Evolutionary conservation across 2,797 vertebrate genomes (phyloP), one percentile per base, ranked within the genome.

Genomic region (Coendou prehensilis): DNA sequence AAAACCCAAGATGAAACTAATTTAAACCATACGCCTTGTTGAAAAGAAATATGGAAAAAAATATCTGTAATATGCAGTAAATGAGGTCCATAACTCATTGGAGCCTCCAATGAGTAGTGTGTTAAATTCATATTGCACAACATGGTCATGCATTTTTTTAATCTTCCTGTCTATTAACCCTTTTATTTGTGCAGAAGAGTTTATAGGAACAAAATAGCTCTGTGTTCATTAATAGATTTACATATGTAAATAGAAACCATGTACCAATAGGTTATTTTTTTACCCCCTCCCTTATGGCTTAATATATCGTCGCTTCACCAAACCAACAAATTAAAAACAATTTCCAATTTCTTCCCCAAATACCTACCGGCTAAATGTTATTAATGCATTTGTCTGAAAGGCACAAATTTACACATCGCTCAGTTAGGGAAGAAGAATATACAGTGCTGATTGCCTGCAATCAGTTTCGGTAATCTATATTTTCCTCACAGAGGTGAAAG

Each of bases 341-440:
- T 97, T 98, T 98, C 93, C 97, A 97, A 96, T 98, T 98, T 98
- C 95, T 98, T 98, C 97, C 97, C 97, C 85, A 98, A 98, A 98
- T 97, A 98, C 96, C 97, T 98, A 93, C 88, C 98, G 95, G 98
- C 96, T 98, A 98, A 98, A 98, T 93, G 95, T 98, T 98, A 98
- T 98, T 98, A 98, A 98, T 98, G 98, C 52, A 95, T 98, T 98
- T 98, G 93, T 98, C 0, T 28, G 97, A 97, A 98, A 98, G 97
- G 97, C 91, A 96, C 94, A 98, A 98, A 98, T 98, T 98, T 97
- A 98, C 98, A 98, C 97, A 98, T 97, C 98, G 97, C 95, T 98
- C 98, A 97, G 96, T 98, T 98, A 98, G 93, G 92, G 96, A 98
- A 97, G 97, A 98, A 97, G 98, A 98, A 97, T 97, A 96, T 93